Conservation (phyloP, 2,797 vertebrate genomes). For the Emys orbicularis region DNA sequence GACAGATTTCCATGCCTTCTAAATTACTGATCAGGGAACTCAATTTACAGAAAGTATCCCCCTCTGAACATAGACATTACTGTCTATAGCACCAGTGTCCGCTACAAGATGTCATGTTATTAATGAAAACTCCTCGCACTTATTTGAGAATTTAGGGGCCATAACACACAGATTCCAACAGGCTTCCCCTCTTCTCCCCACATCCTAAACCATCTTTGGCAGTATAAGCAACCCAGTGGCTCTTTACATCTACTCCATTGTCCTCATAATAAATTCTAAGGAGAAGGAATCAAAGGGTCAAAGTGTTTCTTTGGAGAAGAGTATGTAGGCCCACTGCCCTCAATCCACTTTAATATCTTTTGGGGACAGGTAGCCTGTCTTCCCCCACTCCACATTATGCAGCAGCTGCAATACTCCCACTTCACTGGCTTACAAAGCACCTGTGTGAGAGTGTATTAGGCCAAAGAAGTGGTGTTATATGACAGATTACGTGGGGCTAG, state of each 20-base stretch:
- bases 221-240: background rate
- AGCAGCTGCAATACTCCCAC: background rate
- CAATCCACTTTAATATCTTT: background rate
- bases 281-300: background rate
- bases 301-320: background rate
- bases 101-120: background rate
- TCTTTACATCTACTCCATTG: background rate
- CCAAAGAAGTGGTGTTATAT: background rate
- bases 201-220: background rate
- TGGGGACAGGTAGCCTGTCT: background rate
- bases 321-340: background rate
- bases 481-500: too few relatives aligned
- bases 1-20: background rate
- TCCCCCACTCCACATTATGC: background rate
- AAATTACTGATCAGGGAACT: background rate
- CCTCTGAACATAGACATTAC: background rate
- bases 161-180: background rate
- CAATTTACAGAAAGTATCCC: background rate
- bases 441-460: background rate
- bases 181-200: background rate
- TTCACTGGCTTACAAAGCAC: background rate
- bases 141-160: background rate
- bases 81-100: background rate
- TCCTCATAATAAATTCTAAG: background rate
- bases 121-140: background rate